Evolutionary conservation across 2,113 vertebrate genomes (phyloP), one percentile per base, ranked within the genome.

Genomic region (Atrichornis clamosus): DNA sequence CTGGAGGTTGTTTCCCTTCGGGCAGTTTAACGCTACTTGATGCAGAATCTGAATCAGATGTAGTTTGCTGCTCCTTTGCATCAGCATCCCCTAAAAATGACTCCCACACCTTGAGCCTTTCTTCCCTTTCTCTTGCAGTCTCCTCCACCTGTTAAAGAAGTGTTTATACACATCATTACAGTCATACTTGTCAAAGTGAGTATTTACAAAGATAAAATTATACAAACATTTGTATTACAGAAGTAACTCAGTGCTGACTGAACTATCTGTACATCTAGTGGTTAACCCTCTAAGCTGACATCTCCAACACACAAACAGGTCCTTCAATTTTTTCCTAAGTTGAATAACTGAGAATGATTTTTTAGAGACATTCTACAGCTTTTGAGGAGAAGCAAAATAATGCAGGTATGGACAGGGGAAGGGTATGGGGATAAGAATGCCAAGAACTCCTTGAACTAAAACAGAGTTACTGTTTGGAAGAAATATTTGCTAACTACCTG

Each of bases 101-200:
- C 22, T 98, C 98, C 99, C 99, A 99, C 27, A 98, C 98, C 91
- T 98, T 99, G 30, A 99, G 97, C 82, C 99, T 98, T 97, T 99
- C 99, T 96, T 99, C 99, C 32, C 99, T 98, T 95, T 99, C 99
- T 58, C 99, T 98, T 30, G 98, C 96, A 13, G 99, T 99, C 97
- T 99, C 99, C 84, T 99, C 99, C 93, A 99, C 98, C 99, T 99
- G 64, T 90, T 73, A 65, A 77, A 92, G 39, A 89, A 17, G 80
- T 0, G 4, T 93, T 92, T 67, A 93, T 47, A 35, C 23, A 35
- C 11, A 58, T 49, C 15, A 76, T 79, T 65, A 76, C 7, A 15
- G 49, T 21, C 44, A 39, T 23, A 35, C 37, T 37, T 73, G 28
- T 47, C 44, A 60, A 76, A 87, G 35, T 6, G 2, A 80, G 1